Conservation (phyloP, 2,888 invertebrate species). For the Octodonta nipae region DNA sequence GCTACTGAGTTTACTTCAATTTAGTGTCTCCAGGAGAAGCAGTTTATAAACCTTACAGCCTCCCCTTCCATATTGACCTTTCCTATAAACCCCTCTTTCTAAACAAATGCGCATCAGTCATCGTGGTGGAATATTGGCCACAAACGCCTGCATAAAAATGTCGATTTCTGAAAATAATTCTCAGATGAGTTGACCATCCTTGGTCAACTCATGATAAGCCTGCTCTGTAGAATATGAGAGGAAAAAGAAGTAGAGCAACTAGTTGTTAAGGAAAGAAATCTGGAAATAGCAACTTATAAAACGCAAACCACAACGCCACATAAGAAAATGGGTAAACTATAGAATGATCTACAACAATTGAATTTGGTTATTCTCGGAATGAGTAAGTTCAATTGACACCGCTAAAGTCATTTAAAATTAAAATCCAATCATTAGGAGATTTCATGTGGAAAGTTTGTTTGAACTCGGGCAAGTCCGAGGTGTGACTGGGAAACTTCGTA, state of each 20-base stretch:
- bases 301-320: constrained; percentile 1
- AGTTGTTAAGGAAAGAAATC: not conserved
- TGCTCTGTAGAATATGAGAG: constrained; percentile 1
- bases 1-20: not conserved
- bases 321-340: not conserved
- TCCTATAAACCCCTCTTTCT: constrained; percentile 1
- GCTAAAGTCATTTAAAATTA: not conserved
- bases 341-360: not conserved
- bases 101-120: not conserved
- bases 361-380: constrained; percentile 1
- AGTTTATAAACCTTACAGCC: not conserved
- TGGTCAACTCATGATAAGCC: not conserved
- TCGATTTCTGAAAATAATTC: too few species aligned
- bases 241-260: not conserved
- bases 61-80: constrained; percentile 1
- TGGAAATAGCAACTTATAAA: constrained; percentile 1
- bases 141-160: too few species aligned
- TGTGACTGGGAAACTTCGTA: constrained; percentile 1
- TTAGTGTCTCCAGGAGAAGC: not conserved
- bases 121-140: constrained; percentile 1
- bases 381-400: not conserved
- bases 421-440: not conserved
- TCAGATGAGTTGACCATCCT: not conserved
- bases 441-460: not conserved
- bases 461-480: not conserved